These are phyloP conservation scores for Cyanocitta stelleri DNA, from an alignment of 2,113 vertebrate species.

Conservation along the genomic window DNA sequence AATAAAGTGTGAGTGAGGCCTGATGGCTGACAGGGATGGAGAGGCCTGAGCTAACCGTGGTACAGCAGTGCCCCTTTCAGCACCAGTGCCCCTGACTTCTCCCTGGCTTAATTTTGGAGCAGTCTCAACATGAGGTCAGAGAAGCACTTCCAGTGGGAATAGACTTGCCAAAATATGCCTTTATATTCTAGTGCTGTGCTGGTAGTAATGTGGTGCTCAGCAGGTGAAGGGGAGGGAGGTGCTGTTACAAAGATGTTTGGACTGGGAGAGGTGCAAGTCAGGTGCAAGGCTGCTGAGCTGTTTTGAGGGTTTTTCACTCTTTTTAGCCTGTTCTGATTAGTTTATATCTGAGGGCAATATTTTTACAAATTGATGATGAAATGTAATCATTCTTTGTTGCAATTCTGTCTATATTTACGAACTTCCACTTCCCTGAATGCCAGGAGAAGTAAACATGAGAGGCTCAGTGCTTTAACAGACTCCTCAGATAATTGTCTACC, in stretches of 20 bases:
- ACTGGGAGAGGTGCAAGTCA: not conserved
- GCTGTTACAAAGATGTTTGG: not conserved
- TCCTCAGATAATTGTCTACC: not conserved
- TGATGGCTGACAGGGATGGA: not conserved
- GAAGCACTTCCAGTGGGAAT: not conserved
- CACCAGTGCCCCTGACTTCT: not conserved
- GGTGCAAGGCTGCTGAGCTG: not conserved
- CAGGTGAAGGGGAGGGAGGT: not conserved
- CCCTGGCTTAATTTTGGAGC: not conserved
- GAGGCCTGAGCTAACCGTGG: not conserved
- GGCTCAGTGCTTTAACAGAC: not conserved
- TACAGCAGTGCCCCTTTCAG: not conserved
- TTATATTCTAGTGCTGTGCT: not conserved
- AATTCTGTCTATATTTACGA: not conserved
- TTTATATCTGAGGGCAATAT: not conserved
- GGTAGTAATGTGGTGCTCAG: not conserved
- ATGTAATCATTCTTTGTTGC: not conserved
- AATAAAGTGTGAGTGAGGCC: not conserved
- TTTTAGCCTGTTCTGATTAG: not conserved
- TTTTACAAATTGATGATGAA: not conserved
- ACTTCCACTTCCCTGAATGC: not conserved
- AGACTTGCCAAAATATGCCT: not conserved
- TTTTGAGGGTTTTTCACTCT: not conserved
- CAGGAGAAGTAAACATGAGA: not conserved
- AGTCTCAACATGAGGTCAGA: not conserved